Base-by-base conservation (phyloP, 2,113 vertebrate genomes). In the Merops nubicus region DNA sequence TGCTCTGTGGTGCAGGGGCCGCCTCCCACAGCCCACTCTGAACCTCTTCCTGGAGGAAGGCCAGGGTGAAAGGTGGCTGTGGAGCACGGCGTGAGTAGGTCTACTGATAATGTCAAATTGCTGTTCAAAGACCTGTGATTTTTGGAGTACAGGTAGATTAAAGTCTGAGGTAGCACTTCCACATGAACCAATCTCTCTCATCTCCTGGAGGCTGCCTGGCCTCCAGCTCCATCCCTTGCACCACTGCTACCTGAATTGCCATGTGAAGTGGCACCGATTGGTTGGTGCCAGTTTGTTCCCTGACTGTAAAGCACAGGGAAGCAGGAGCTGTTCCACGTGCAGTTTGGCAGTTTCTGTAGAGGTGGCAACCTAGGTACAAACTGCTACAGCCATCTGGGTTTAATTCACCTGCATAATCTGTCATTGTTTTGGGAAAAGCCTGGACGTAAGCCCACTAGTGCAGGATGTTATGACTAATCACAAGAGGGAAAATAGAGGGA, bases 201-300 rank as follows among this genome's bases (percentile, higher is more conserved):
- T 22, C 34, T 87, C 34, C 53, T 17, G 2, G 40, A 69, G n/a
- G 54, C 79, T 79, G 15, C 45, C 63, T 45, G 56, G 20, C 22
- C 56, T 57, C 34, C 38, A 53, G 15, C 15, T 53, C 63, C 16
- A 31, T 5, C 15, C 20, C 11, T 13, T 53, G 9, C 29, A 54
- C 36, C 48, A 48, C 45, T 2, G 5, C 2, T 6, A 68, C 34
- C 60, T 26, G 38, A 75, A 75, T 4, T 70, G 63, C 38, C 31
- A n/a, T 0, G 0, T 4, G 40, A 64, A 73, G 23, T 0, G 1
- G 26, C 60, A 38, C 15, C 2, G 0, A 29, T 42, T 5, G 40
- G 2, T 11, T 14, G 18, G 57, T 18, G 42, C n/a, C 53, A 25
- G 12, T 56, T 83, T 62, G 12, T 51, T 33, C 19, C 33, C 25